A percentile compares a stretch with the other conserved stretches of the same genome.
phyloP scores from a whole-genome alignment of 2,888 invertebrate species.

The Emmelina monodactyla region DNA sequence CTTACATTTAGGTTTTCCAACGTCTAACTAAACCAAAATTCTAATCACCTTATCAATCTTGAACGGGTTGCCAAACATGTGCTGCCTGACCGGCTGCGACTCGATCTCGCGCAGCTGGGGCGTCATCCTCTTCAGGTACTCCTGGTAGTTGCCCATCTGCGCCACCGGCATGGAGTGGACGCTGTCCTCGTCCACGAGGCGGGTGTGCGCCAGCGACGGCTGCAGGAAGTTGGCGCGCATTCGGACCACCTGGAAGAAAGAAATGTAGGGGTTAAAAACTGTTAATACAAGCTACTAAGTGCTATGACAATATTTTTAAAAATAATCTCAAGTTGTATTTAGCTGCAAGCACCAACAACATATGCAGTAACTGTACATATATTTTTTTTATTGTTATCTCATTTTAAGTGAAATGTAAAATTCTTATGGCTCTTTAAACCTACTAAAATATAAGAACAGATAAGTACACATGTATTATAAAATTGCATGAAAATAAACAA shows the following conservation, averaged over 20 bases:
- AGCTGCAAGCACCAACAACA: too few relatives aligned
- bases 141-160: constrained; percentile 99
- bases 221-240: constrained; percentile 95
- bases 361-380: neutral
- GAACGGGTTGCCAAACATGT: constrained; percentile 99
- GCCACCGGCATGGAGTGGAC: constrained; percentile 95
- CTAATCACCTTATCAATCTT: constrained; percentile 91
- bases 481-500: too few relatives aligned
- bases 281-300: too few relatives aligned
- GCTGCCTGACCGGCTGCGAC: constrained; percentile 92
- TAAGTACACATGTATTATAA: too few relatives aligned
- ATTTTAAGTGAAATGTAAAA: too few relatives aligned
- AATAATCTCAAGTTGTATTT: too few relatives aligned
- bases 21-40: neutral
- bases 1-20: too few relatives aligned
- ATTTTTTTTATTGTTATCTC: too few relatives aligned
- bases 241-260: constrained; percentile 70
- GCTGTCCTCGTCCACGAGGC: constrained; percentile 87
- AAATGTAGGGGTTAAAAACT: neutral
- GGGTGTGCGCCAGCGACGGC: constrained; percentile 76
- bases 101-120: constrained; percentile 94
- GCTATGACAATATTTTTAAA: too few relatives aligned
- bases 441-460: too few relatives aligned
- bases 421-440: too few relatives aligned
- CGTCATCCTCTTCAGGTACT: constrained; percentile 93